phyloP scores from a whole-genome alignment of 2,888 invertebrate genomes.

The Cephonodes hylas region DNA sequence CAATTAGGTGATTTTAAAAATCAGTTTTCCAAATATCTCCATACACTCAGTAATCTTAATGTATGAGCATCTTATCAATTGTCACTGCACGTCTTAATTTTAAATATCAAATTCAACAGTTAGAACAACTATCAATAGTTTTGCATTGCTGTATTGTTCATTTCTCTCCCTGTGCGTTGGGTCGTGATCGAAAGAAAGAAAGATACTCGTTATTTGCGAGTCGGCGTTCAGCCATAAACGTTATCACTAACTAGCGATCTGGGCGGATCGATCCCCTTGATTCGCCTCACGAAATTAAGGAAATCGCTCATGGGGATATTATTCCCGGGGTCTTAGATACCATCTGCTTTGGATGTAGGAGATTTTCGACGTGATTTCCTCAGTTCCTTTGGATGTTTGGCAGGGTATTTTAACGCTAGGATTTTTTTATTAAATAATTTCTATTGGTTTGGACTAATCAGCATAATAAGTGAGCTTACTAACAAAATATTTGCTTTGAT shows the following conservation, averaged over 20 bases:
- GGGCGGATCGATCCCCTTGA: constrained; percentile 76
- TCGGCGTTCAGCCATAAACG: constrained; percentile 70
- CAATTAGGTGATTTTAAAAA: no score
- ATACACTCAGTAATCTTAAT: no score
- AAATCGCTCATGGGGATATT: constrained; percentile 81
- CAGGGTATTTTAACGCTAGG: constrained; percentile 29
- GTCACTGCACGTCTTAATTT: no score
- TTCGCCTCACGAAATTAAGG: constrained; percentile 80
- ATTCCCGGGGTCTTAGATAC: constrained; percentile 63
- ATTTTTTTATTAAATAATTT: constrained; percentile 16
- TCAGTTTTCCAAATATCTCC: no score
- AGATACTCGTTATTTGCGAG: constrained; percentile 64
- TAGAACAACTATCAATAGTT: background rate
- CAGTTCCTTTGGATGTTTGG: constrained; percentile 42
- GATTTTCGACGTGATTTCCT: constrained; percentile 56
- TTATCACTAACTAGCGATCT: constrained; percentile 77
- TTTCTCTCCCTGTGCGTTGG: constrained; percentile 21
- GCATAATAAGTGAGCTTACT: no score
- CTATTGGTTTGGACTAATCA: background rate
- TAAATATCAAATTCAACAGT: background rate
- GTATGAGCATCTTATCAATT: no score
- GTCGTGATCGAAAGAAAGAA: constrained; percentile 75
- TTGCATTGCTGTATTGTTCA: background rate
- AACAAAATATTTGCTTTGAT: no score
- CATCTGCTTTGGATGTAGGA: constrained; percentile 54